phyloP scores from a whole-genome alignment of 2,113 vertebrate genomes.

The Scolopax mira region DNA sequence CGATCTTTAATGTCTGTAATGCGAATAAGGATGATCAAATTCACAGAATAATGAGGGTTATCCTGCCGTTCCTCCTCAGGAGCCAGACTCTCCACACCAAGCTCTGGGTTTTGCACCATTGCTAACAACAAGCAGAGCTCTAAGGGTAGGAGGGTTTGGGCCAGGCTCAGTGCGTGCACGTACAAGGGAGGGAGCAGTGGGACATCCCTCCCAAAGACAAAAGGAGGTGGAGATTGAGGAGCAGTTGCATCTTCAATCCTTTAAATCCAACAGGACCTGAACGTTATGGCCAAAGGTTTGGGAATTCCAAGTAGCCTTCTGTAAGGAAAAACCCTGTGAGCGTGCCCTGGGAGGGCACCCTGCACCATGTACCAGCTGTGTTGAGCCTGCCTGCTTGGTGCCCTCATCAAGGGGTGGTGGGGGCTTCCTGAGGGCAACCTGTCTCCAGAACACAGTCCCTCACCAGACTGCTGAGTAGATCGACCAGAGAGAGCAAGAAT shows the following conservation, averaged over 20 bases:
- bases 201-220: background rate
- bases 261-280: background rate
- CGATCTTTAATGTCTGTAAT: background rate
- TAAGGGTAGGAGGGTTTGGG: background rate
- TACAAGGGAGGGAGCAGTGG: background rate
- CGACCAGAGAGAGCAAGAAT: rapidly evolving
- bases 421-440: background rate
- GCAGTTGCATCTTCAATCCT: no score
- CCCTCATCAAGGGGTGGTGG: no score
- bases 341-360: background rate
- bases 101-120: background rate
- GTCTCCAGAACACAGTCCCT: background rate
- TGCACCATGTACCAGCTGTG: background rate
- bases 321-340: background rate
- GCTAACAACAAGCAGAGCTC: background rate
- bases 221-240: background rate
- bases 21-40: background rate
- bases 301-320: background rate
- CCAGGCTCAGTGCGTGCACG: rapidly evolving
- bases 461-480: no score
- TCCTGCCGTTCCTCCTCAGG: background rate
- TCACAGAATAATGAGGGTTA: background rate
- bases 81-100: background rate
- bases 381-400: background rate
- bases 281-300: background rate